A percentile compares a stretch with the other conserved stretches of the same genome.
Conservation (phyloP, 2,888 invertebrate species). For the Polydrusus cervinus region DNA sequence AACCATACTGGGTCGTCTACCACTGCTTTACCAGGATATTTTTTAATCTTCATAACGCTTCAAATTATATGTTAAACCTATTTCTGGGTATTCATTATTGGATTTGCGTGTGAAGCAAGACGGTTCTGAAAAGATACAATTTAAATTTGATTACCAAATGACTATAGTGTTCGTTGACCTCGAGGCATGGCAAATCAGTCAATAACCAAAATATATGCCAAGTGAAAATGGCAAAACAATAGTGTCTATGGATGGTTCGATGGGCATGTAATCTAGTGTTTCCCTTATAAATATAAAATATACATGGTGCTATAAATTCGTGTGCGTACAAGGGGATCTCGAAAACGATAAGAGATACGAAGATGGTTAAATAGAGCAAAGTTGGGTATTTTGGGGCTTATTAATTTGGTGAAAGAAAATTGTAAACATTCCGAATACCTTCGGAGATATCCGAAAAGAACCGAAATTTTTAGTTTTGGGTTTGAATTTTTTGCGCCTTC, state of each 20-base stretch:
- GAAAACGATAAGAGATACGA: too few relatives aligned
- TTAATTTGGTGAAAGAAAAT: too few relatives aligned
- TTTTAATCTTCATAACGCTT: constrained; percentile 84
- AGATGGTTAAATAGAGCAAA: too few relatives aligned
- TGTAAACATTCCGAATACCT: too few relatives aligned
- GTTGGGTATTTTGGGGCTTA: too few relatives aligned
- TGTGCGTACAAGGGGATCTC: too few relatives aligned
- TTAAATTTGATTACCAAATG: constrained; percentile 1
- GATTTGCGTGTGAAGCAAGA: not conserved
- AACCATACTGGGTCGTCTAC: constrained; percentile 75
- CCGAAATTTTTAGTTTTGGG: too few relatives aligned
- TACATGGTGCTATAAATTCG: too few relatives aligned
- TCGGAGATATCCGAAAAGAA: too few relatives aligned
- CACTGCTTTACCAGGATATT: constrained; percentile 89
- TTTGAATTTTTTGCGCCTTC: too few relatives aligned
- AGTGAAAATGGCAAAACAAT: constrained; percentile 24
- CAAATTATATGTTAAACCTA: not conserved
- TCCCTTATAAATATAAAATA: not conserved
- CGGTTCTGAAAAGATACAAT: constrained; percentile 13
- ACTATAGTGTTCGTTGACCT: constrained; percentile 26
- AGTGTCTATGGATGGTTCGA: not conserved
- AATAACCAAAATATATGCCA: constrained; percentile 8
- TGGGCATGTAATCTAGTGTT: not conserved
- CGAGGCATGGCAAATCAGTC: constrained; percentile 42
- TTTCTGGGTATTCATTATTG: constrained; percentile 6